Evolutionary conservation across 2,888 invertebrate genomes (phyloP).

Genomic region (Adela reaumurella): DNA sequence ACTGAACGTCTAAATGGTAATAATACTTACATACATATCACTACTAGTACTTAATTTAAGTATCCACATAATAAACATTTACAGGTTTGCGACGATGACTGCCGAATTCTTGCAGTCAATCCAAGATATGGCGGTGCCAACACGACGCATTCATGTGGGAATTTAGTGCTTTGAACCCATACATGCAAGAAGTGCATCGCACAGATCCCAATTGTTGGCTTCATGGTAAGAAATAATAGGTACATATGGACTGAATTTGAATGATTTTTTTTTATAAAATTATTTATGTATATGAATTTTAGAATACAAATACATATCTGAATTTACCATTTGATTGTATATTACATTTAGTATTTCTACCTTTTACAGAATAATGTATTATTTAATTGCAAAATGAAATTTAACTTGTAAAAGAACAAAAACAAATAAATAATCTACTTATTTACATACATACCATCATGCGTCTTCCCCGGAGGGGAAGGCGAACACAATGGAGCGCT

Average conservation of each 20-base stretch:
- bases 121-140: conserved; percentile 16
- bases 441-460: too few species aligned
- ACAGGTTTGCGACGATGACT: conserved; percentile 15
- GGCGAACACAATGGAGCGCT: too few species aligned
- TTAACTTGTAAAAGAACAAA: too few species aligned
- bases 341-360: not conserved
- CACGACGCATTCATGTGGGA: conserved; percentile 17
- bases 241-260: not conserved
- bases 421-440: too few species aligned
- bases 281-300: not conserved
- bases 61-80: conserved; percentile 4
- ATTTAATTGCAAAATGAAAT: too few species aligned
- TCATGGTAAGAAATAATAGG: conserved; percentile 11
- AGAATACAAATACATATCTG: not conserved
- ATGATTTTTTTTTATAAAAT: not conserved
- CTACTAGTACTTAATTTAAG: not conserved
- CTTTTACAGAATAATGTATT: too few species aligned
- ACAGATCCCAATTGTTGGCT: conserved; percentile 3
- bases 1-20: conserved; percentile 16
- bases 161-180: conserved; percentile 10
- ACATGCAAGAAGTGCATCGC: conserved; percentile 11
- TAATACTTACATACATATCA: not conserved
- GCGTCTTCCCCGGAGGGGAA: too few species aligned
- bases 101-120: conserved; percentile 15
- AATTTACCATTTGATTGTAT: not conserved